Percentiles rank a stretch among this genome's conserved stretches.
phyloP scores from a whole-genome alignment of 2,797 vertebrate species.

The Schizopygopsis pylzovi region DNA sequence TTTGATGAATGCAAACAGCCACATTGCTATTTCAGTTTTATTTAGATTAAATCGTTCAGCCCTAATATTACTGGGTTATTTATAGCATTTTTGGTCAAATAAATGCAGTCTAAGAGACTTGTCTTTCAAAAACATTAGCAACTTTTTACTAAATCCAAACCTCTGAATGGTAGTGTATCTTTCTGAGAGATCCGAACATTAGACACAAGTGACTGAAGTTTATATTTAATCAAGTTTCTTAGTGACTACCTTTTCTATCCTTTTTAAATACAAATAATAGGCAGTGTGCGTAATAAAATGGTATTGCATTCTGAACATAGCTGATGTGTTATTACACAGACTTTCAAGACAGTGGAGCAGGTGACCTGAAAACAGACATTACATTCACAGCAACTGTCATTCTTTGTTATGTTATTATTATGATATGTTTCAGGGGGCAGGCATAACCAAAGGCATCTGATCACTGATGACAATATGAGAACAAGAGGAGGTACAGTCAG shows the following conservation, averaged over 20 bases:
- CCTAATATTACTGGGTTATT: neutral
- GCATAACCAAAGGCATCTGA: slow-evolving; percentile 30
- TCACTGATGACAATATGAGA: slow-evolving; percentile 23
- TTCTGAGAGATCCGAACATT: neutral
- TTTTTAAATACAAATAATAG: neutral
- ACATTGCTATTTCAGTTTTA: neutral
- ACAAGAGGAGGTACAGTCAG: neutral
- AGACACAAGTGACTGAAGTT: neutral
- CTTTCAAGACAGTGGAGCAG: neutral
- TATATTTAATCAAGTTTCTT: neutral
- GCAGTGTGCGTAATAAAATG: neutral
- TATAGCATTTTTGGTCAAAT: neutral
- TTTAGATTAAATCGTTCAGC: neutral
- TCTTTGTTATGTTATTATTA: slow-evolving; percentile 13
- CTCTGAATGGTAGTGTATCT: neutral
- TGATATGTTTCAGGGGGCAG: slow-evolving; percentile 20
- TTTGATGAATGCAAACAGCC: neutral
- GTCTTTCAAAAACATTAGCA: neutral
- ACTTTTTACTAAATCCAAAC: neutral
- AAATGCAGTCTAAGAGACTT: neutral
- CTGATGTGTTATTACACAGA: neutral
- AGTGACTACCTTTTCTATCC: neutral
- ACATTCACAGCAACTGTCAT: neutral
- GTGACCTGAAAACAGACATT: slow-evolving; percentile 19
- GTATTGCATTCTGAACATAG: neutral